Base-by-base conservation (phyloP, 2,888 invertebrate species). In the Drosophila kuntzei region DNA sequence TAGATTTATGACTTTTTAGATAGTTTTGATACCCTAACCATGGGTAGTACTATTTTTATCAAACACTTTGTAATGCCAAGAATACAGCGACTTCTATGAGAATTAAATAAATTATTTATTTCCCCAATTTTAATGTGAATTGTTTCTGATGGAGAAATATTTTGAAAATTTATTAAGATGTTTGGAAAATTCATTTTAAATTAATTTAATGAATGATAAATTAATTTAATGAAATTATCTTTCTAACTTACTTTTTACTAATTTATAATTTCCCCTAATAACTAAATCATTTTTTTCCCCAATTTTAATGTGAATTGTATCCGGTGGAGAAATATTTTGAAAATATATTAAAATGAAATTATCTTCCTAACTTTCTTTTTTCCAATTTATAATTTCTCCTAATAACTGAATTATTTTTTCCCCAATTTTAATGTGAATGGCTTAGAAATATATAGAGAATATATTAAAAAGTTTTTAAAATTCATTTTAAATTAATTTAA, bases 1-100 rank as follows among this genome's bases (percentile, higher is more conserved):
- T 1, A 41, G 44, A 36, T 66, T 51, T 51, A 11, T 29, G 43
- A n/a, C 65, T 49, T 0, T 18, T 32, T 16, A 36, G 37, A 68
- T 39, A 55, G 32, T 29, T 37, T 11, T 37, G 9, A 54, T 25
- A n/a, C 47, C 7, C 53, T 27, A 18, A 14, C 37, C 16, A 9
- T 8, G 6, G 11, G 32, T 9, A 14, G 20, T 25, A 8, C 39
- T 1, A 0, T 9, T 18, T 16, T 18, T 11, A 11, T 9, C 14
- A 6, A 3, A 3, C 22, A 2, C 4, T 16, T 51, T 32, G 34
- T 6, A 50, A 36, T 0, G 7, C 36, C 3, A 1, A 2, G n/a
- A 36, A 0, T 1, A 49, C 39, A 16, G 9, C 32, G 32, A 11
- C 12, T n/a, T 36, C n/a, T 14, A 34, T 6, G 2, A 36, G 3